Percentiles rank a stretch among this genome's conserved stretches.
phyloP scores from a whole-genome alignment of 2,797 vertebrate species.

The Cuculus canorus region DNA sequence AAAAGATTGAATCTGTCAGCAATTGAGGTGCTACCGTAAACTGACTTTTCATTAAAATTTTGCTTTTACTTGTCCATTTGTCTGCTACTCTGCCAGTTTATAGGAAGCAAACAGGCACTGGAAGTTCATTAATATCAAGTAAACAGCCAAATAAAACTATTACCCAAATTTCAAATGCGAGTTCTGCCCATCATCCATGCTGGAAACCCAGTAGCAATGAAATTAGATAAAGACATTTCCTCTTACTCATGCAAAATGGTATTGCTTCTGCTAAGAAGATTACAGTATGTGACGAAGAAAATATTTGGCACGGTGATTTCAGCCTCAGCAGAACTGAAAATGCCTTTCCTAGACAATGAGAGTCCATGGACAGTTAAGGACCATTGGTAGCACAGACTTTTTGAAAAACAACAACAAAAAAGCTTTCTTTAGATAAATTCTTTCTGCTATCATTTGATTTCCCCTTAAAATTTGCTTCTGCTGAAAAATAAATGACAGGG shows the following conservation, averaged over 20 bases:
- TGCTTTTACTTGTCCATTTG: neutral
- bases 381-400: neutral
- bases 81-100: slow-evolving; percentile 3
- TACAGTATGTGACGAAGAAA: slow-evolving; percentile 41
- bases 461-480: neutral
- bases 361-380: neutral
- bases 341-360: neutral
- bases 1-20: neutral
- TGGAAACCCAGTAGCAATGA: slow-evolving; percentile 38
- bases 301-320: neutral
- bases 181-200: slow-evolving; percentile 7
- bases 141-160: slow-evolving; percentile 38
- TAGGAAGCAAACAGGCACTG: slow-evolving; percentile 7
- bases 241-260: slow-evolving; percentile 46
- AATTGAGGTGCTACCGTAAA: neutral
- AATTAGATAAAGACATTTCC: slow-evolving; percentile 47
- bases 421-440: neutral
- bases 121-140: slow-evolving; percentile 31
- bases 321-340: slow-evolving; percentile 3
- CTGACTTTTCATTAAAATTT: slow-evolving; percentile 12
- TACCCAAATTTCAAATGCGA: slow-evolving; percentile 29
- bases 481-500: neutral
- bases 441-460: neutral
- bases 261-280: slow-evolving; percentile 62
- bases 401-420: neutral